Evolutionary conservation across 2,888 invertebrate genomes (phyloP).

Genomic region (Dusona sp.): DNA sequence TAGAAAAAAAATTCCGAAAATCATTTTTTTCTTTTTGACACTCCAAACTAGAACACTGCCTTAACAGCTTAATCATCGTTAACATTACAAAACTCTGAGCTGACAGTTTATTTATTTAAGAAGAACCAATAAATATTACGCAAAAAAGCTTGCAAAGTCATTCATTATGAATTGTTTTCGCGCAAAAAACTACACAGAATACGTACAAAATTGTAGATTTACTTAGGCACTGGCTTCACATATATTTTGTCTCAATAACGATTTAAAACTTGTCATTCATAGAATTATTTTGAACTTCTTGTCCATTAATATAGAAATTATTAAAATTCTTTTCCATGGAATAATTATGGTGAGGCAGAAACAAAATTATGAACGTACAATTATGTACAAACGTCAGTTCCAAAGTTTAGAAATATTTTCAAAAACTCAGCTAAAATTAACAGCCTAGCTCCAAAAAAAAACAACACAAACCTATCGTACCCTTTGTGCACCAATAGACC

Average conservation of each 20-base stretch:
- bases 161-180: too few relatives aligned
- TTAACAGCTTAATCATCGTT: not conserved
- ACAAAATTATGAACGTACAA: not conserved
- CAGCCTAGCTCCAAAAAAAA: not conserved
- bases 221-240: not conserved
- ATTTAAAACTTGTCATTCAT: too few relatives aligned
- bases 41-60: too few relatives aligned
- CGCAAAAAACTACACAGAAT: too few relatives aligned
- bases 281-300: too few relatives aligned
- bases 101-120: not conserved
- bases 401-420: not conserved
- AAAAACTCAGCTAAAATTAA: not conserved
- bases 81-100: not conserved
- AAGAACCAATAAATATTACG: not conserved
- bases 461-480: not conserved
- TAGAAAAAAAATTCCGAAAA: too few relatives aligned
- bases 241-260: too few relatives aligned
- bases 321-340: not conserved
- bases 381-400: not conserved
- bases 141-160: not conserved
- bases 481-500: not conserved
- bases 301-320: not conserved
- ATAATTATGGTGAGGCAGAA: not conserved
- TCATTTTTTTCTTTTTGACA: too few relatives aligned
- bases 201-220: too few relatives aligned